Evolutionary conservation across 2,888 invertebrate species (phyloP).

Genomic region (Athalia circularis): DNA sequence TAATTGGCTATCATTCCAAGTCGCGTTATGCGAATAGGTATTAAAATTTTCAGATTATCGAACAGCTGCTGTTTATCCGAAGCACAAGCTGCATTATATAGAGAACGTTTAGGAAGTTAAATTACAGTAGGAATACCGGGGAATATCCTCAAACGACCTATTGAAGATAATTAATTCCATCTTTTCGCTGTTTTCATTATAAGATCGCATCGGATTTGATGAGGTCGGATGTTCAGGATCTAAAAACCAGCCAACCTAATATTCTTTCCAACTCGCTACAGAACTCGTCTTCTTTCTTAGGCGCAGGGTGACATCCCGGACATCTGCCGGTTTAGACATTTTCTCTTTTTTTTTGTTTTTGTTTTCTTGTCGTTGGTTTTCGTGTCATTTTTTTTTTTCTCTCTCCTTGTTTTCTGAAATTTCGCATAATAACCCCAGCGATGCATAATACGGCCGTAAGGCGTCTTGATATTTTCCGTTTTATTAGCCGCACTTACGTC

Average conservation of each 20-base stretch:
- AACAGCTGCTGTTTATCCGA: background rate
- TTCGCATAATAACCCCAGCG: conserved; percentile 65
- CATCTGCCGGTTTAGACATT: conserved; percentile 65
- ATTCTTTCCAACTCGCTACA: no score
- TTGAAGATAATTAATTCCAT: conserved; percentile 38
- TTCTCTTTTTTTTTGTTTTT: conserved; percentile 48
- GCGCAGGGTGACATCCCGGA: conserved; percentile 63
- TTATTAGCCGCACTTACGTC: conserved; percentile 66
- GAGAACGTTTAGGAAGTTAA: background rate
- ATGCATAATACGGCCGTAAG: conserved; percentile 70
- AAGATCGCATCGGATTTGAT: conserved; percentile 1
- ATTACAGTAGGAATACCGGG: conserved; percentile 8
- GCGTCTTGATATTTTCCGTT: conserved; percentile 70
- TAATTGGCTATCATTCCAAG: background rate
- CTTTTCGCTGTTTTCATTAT: conserved; percentile 18
- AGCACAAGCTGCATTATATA: background rate
- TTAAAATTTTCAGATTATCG: background rate
- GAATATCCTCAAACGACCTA: conserved; percentile 21
- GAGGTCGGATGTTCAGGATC: no score
- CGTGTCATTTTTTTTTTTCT: conserved; percentile 46
- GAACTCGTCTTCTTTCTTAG: conserved; percentile 28
- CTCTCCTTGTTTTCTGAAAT: conserved; percentile 51
- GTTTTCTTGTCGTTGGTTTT: conserved; percentile 45
- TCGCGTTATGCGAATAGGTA: background rate
- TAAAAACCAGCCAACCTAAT: no score